Base-by-base conservation (phyloP, 1,140 invertebrate genomes). In the Drosophila nigrodunni region DNA sequence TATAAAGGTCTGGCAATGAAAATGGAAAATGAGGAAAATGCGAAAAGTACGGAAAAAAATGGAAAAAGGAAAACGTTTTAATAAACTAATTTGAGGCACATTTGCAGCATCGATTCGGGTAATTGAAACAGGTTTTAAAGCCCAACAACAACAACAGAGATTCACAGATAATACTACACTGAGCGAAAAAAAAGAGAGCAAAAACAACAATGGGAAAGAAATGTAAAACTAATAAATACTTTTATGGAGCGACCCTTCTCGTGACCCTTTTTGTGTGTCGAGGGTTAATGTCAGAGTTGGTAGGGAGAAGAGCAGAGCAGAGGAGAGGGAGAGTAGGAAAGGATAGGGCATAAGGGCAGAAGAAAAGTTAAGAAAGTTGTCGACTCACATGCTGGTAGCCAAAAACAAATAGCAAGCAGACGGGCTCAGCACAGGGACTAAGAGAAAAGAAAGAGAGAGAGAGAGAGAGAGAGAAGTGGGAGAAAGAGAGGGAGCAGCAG, bases 141-240 rank as follows among this genome's bases (percentile, higher is more conserved):
- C 49, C 25, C 25, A 30, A 30, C 25, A 30, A 30, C 49, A 65
- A 60, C 47, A 70, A 59, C 47, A 70, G 50, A 52, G 83, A 60
- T 65, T 43, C 46, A 9, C 35, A 73, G 82, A 87, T 86, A 87
- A 68, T 61, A 70, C 62, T 75, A 67, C 41, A 18, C 5, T n/a
- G 54, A 35, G 3, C 0, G 9, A 54, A 30, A 59, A 59, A 30
- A 50, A 5, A 57, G 34, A 35, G 13, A 15, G 8, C 47, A 49
- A 50, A 50, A 21, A 41, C 34, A 41, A 58, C 15, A 58, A 35
- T 5, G 34, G 46, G 43, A 69, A 52, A 80, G 69, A 80, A 89
- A 80, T 89, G 77, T 49, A 64, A 83, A 80, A 75, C 80, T 82
- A 89, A 80, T 89, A 74, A 76, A 73, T 54, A 59, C 35, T 49